Evolutionary conservation across 2,888 invertebrate genomes (phyloP).

Genomic region (Brachynemurus nebulosus): DNA sequence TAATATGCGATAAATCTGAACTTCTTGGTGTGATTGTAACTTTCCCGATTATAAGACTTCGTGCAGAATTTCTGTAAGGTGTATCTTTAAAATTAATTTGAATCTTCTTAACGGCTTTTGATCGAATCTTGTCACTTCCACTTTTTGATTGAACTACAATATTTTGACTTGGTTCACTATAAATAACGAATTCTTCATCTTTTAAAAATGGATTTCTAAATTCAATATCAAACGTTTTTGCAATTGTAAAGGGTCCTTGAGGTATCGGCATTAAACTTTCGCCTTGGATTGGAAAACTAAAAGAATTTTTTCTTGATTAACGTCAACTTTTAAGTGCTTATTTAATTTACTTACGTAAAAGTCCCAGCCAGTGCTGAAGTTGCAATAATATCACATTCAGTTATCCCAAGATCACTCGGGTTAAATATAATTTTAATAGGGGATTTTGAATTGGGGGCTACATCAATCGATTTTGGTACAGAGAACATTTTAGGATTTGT

Average conservation of each 20-base stretch:
- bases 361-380: constrained; percentile 24
- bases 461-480: constrained; percentile 14
- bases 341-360: constrained; percentile 23
- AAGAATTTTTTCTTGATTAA: constrained; percentile 9
- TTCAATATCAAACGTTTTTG: constrained; percentile 27
- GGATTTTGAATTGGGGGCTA: constrained; percentile 15
- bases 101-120: constrained; percentile 25
- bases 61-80: too few species aligned
- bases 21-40: constrained; percentile 17
- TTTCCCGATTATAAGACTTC: constrained; percentile 19
- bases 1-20: constrained; percentile 16
- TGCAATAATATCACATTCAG: constrained; percentile 21
- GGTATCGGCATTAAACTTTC: constrained; percentile 33
- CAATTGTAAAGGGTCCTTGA: constrained; percentile 34
- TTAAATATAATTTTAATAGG: constrained; percentile 24
- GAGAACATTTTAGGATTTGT: constrained; percentile 21
- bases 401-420: constrained; percentile 23
- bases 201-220: constrained; percentile 34
- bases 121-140: constrained; percentile 28
- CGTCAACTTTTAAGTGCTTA: background rate
- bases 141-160: constrained; percentile 23
- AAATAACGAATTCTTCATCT: constrained; percentile 29
- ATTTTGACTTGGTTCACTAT: constrained; percentile 32
- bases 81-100: too few species aligned
- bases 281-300: constrained; percentile 32